phyloP scores from a whole-genome alignment of 2,888 invertebrate species.

The Acanthopleura granulata region DNA sequence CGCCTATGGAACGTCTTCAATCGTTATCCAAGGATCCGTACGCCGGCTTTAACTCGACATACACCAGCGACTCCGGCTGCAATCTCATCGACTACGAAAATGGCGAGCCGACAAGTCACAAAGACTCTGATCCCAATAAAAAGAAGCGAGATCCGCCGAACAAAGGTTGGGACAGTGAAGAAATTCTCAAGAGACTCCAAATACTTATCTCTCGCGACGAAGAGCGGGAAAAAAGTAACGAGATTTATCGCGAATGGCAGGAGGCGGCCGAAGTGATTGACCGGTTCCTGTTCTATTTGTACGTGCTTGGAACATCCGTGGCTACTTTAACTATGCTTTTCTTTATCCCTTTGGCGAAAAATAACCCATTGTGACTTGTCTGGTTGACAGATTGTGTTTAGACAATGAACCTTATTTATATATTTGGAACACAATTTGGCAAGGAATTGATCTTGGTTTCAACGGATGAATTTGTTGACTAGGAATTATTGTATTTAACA shows the following conservation, averaged over 20 bases:
- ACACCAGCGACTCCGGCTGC: conserved; percentile 55
- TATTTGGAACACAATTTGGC: no score
- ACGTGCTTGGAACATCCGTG: conserved; percentile 70
- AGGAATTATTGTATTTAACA: no score
- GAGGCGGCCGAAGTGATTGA: conserved; percentile 72
- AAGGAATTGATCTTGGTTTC: no score
- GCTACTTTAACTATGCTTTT: conserved; percentile 71
- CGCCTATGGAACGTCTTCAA: conserved; percentile 17
- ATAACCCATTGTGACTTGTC: no score
- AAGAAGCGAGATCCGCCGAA: neutral
- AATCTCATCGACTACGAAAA: conserved; percentile 56
- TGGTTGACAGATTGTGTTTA: no score
- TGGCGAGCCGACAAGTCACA: conserved; percentile 33
- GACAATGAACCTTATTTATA: no score
- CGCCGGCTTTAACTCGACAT: conserved; percentile 35
- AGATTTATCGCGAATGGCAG: conserved; percentile 53
- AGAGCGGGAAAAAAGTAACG: conserved; percentile 44
- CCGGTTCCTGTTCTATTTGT: conserved; percentile 73
- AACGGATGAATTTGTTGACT: no score
- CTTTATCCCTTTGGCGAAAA: conserved; percentile 67
- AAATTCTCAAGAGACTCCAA: conserved; percentile 49
- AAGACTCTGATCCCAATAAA: neutral
- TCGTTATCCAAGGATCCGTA: conserved; percentile 22
- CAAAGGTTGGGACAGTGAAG: conserved; percentile 41
- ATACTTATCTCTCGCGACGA: conserved; percentile 50